Conservation (phyloP, 2,113 vertebrate genomes). For the Peromyscus maniculatus region DNA sequence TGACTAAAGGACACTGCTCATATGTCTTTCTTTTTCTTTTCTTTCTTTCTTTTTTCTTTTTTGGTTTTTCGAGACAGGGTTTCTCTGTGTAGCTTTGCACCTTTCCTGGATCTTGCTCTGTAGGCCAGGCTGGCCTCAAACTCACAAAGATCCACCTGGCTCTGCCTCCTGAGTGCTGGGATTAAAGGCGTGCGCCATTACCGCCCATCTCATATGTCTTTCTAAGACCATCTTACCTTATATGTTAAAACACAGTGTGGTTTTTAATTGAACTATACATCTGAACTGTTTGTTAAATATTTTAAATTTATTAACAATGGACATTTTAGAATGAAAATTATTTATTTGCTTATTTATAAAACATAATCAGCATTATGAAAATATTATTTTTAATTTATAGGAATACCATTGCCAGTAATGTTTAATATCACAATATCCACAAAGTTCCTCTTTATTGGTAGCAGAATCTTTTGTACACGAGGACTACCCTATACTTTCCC, state of each 20-base stretch:
- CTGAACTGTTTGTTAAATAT: background rate
- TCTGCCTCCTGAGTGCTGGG: too few species aligned
- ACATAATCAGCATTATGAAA: background rate
- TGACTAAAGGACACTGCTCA: background rate
- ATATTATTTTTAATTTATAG: background rate
- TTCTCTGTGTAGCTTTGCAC: too few species aligned
- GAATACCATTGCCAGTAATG: background rate
- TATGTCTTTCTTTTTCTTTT: too few species aligned
- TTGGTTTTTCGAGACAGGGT: too few species aligned
- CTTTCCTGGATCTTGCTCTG: too few species aligned
- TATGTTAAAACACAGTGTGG: background rate
- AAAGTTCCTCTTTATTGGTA: background rate
- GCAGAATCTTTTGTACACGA: background rate
- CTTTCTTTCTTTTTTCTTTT: too few species aligned
- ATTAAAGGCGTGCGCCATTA: too few species aligned
- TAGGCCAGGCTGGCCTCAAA: too few species aligned
- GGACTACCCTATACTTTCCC: background rate
- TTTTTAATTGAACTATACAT: background rate
- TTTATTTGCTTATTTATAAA: constrained; percentile 40
- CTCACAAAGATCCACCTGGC: too few species aligned
- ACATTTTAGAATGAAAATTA: constrained; percentile 14
- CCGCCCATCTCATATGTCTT: background rate
- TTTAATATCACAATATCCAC: background rate
- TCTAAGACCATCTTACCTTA: background rate
- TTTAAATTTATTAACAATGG: constrained; percentile 30